These are phyloP conservation scores for Acanthaster planci DNA, from an alignment of 35 echinoderm and acorn worm genomes.

Conservation along the genomic window DNA sequence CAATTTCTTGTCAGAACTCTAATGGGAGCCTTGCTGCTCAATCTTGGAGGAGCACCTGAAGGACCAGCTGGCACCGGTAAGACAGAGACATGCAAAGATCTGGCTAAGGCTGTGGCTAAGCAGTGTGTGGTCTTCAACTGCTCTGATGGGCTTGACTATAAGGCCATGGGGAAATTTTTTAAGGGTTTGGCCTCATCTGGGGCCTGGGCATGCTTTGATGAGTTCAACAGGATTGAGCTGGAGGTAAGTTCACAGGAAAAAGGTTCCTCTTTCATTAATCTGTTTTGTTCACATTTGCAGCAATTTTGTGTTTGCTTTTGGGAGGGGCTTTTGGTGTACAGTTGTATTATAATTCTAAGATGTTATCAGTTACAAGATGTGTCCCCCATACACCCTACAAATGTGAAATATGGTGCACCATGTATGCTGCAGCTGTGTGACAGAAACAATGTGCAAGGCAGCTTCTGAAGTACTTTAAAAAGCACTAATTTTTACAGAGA, in stretches of 20 bases:
- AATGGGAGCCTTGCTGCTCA: slow-evolving; percentile 87
- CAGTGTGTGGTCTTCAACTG: slow-evolving; percentile 99
- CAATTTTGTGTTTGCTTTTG: too few species aligned
- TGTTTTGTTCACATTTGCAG: background rate
- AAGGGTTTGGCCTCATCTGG: slow-evolving; percentile 94
- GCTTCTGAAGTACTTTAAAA: too few species aligned
- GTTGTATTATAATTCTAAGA: too few species aligned
- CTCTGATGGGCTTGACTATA: slow-evolving; percentile 97
- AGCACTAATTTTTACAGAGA: too few species aligned
- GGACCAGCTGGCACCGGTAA: slow-evolving; percentile 97
- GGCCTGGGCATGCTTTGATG: slow-evolving; percentile 99
- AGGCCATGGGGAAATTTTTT: slow-evolving; percentile 98
- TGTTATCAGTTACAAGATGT: too few species aligned
- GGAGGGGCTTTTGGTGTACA: too few species aligned
- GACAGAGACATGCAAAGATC: slow-evolving; percentile 97
- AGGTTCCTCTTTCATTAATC: background rate
- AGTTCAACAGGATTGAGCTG: slow-evolving; percentile 98
- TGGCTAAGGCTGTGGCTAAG: slow-evolving; percentile 98
- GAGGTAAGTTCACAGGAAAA: slow-evolving; percentile 59
- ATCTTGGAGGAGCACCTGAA: slow-evolving; percentile 96
- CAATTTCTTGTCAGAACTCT: slow-evolving; percentile 62
- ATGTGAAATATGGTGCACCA: too few species aligned
- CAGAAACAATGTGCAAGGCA: too few species aligned
- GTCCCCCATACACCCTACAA: too few species aligned
- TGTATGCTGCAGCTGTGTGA: too few species aligned